phyloP scores from a whole-genome alignment of 2,113 vertebrate species.

The Nesoenas mayeri region DNA sequence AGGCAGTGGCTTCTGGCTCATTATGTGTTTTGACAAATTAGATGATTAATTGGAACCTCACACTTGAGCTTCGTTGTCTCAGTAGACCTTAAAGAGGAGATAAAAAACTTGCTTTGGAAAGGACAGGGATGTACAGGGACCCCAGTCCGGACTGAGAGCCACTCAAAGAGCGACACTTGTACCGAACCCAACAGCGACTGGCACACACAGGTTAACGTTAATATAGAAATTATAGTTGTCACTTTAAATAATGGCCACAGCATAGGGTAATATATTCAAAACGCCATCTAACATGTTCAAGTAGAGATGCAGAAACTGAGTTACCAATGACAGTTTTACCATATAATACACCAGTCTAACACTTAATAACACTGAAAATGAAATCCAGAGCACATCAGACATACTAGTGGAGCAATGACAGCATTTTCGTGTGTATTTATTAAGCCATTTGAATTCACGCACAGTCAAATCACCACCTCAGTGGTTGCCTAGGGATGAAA shows the following conservation, averaged over 20 bases:
- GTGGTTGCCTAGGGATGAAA: background rate
- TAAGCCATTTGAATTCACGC: conserved; percentile 14
- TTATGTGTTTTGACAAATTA: conserved; percentile 60
- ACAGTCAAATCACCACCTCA: background rate
- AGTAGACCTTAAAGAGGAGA: background rate
- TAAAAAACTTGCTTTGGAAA: background rate
- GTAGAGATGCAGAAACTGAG: background rate
- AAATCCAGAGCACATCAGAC: background rate
- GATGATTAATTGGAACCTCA: conserved; percentile 37
- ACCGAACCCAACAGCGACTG: background rate
- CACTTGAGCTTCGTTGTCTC: background rate
- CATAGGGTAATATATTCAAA: background rate
- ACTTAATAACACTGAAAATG: background rate
- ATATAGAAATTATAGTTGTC: conserved; percentile 41
- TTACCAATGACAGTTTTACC: conserved; percentile 35
- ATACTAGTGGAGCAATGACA: background rate
- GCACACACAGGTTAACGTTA: background rate
- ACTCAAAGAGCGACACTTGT: conserved; percentile 4
- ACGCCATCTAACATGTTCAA: background rate
- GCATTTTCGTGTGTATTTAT: background rate
- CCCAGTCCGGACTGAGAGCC: background rate
- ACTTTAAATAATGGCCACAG: conserved; percentile 8
- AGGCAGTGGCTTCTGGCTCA: conserved; percentile 40
- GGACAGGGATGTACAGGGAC: background rate
- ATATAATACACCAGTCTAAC: background rate